Evolutionary conservation across 2,113 vertebrate genomes (phyloP).

Genomic region (Poecilia latipinna): DNA sequence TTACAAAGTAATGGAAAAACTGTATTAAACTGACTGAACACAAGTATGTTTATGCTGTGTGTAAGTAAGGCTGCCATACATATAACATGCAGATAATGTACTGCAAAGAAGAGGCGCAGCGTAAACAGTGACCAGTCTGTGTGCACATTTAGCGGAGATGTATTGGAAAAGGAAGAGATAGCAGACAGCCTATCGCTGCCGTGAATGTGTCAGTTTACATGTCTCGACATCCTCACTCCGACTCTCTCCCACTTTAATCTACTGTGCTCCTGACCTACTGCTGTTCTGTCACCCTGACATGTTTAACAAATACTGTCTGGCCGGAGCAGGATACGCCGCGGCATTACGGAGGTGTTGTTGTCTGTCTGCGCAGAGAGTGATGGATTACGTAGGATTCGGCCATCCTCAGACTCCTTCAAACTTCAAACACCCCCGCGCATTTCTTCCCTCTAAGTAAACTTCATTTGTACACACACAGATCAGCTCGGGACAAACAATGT

Average conservation of each 20-base stretch:
- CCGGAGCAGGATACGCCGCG: constrained; percentile 77
- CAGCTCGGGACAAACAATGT: constrained; percentile 8
- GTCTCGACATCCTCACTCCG: constrained; percentile 69
- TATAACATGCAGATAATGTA: neutral
- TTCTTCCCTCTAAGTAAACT: constrained; percentile 15
- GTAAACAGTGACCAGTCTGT: constrained; percentile 40
- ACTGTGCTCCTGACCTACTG: constrained; percentile 87
- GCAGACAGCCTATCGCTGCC: constrained; percentile 44
- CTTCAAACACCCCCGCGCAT: constrained; percentile 28
- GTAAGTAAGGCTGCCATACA: neutral
- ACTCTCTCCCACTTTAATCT: constrained; percentile 71
- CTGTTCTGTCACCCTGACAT: constrained; percentile 93
- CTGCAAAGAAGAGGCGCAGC: constrained; percentile 29
- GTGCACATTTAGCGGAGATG: constrained; percentile 32
- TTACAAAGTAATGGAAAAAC: neutral
- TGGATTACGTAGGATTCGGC: constrained; percentile 57
- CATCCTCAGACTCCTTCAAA: constrained; percentile 55
- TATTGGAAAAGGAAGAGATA: constrained; percentile 58
- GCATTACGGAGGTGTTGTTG: constrained; percentile 63
- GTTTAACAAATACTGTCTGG: constrained; percentile 95
- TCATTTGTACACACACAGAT: constrained; percentile 19
- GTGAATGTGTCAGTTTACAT: constrained; percentile 66
- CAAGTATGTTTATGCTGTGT: neutral
- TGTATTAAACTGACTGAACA: neutral
- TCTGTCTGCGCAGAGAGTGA: constrained; percentile 56